Evolutionary conservation across 2,888 invertebrate species (phyloP), one percentile per base, ranked within the genome.

Genomic region (Drosophila yooni): DNA sequence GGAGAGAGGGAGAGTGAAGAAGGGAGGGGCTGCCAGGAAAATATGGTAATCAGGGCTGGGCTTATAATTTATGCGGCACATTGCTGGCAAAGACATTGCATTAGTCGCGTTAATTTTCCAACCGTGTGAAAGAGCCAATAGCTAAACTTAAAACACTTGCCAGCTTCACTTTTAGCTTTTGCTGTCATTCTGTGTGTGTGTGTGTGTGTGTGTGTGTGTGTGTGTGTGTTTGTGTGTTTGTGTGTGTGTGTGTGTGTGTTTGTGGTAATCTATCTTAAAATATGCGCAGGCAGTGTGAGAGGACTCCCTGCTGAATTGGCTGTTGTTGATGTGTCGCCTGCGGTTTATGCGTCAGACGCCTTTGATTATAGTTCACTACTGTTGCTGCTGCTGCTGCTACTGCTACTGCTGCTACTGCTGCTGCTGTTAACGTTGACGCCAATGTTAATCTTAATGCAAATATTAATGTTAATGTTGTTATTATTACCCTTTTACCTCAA

Each of bases 251-350:
- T 31, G 43, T 70, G 68, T 68, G 66, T 70, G 57, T 67, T 67
- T 79, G 52, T 34, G 69, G 81, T 85, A 88, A 88, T 89, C 85
- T 89, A 85, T 89, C 88, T 88, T 88, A 88, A 89, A 88, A 82
- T 85, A 89, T 83, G 89, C 86, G 85, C 50, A 77, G 61, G 56
- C 64, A 69, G 61, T 27, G 48, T 59, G 61, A 46, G 46, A 18
- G 36, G 64, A 43, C 57, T 58, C 58, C 54, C 59, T 66, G 53
- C 62, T 62, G 80, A 74, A 70, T 80, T 66, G 64, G 50, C 46
- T 62, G 51, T 63, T 61, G 66, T 66, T 61, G 74, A 51, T 76
- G 68, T 69, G 52, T 82, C 79, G 70, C 74, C 79, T 82, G 79
- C 73, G 82, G 76, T 81, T 81, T 77, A 71, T 76, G 25, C 52